phyloP scores from a whole-genome alignment of 2,113 vertebrate genomes.

The Pagrus major region DNA sequence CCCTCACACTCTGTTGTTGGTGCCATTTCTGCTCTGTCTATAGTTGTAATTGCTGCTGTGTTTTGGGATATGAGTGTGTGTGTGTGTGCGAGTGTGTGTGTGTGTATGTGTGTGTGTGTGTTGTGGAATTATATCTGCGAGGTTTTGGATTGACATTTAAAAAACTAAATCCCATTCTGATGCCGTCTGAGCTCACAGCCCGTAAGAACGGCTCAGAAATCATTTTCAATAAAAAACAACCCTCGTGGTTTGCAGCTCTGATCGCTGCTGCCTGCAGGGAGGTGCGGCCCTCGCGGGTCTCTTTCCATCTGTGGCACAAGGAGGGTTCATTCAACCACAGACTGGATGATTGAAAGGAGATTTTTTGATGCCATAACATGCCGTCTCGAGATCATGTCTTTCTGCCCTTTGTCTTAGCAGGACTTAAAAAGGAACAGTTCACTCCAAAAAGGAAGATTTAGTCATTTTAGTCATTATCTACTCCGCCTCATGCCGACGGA shows the following conservation, averaged over 20 bases:
- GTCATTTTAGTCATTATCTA: too few species aligned
- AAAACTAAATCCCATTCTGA: neutral
- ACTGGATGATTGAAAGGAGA: slow-evolving; percentile 20
- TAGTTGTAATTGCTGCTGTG: slow-evolving; percentile 62
- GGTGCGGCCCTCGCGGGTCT: neutral
- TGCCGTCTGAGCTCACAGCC: slow-evolving; percentile 1
- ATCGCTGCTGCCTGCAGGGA: slow-evolving; percentile 27
- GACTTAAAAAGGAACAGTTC: too few species aligned
- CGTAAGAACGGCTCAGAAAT: slow-evolving; percentile 30
- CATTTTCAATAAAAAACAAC: slow-evolving; percentile 28
- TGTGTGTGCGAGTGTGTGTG: neutral
- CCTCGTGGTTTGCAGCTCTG: slow-evolving; percentile 18
- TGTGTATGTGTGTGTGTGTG: slow-evolving; percentile 4
- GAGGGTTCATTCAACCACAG: slow-evolving; percentile 16
- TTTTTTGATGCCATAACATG: slow-evolving; percentile 17
- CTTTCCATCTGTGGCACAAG: neutral
- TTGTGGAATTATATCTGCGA: slow-evolving; percentile 34
- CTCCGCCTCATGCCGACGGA: too few species aligned
- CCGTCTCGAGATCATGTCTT: too few species aligned
- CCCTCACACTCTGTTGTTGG: slow-evolving; percentile 36
- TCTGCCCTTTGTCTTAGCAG: too few species aligned
- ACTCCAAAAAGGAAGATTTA: too few species aligned
- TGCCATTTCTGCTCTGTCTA: slow-evolving; percentile 62
- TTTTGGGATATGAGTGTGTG: slow-evolving; percentile 47
- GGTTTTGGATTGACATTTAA: slow-evolving; percentile 13